phyloP scores from a whole-genome alignment of 2,797 vertebrate genomes.

The Oreortyx pictus region DNA sequence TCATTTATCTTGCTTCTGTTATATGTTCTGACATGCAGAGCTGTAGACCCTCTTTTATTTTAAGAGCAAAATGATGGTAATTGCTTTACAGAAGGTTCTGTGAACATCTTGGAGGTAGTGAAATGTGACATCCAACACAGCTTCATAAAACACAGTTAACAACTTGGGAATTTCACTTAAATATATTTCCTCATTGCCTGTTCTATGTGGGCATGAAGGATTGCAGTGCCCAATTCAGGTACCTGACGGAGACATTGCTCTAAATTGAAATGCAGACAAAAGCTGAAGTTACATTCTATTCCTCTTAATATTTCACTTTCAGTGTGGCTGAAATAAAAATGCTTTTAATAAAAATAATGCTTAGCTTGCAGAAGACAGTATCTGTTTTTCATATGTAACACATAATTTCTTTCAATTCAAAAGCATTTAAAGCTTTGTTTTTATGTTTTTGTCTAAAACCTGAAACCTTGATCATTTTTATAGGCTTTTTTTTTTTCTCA shows the following conservation, averaged over 20 bases:
- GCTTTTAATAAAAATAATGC: background rate
- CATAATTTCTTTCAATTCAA: background rate
- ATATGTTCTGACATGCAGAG: background rate
- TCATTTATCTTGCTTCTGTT: background rate
- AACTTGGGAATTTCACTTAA: background rate
- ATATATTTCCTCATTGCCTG: background rate
- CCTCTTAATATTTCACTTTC: background rate
- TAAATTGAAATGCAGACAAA: background rate
- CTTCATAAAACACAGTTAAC: background rate
- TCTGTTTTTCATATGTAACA: background rate
- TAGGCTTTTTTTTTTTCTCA: background rate
- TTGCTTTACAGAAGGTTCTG: background rate
- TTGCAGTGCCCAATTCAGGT: background rate
- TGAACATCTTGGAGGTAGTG: background rate
- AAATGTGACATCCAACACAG: background rate
- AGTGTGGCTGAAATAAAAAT: background rate
- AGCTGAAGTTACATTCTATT: background rate
- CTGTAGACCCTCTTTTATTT: background rate
- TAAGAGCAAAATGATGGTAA: background rate
- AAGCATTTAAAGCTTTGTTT: background rate
- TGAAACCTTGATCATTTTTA: background rate
- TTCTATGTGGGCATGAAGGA: background rate
- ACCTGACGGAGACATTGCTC: background rate
- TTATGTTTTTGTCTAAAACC: background rate
- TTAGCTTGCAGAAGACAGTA: background rate